Conservation (phyloP, 2,113 vertebrate genomes). For the Oryzias curvinotus region DNA sequence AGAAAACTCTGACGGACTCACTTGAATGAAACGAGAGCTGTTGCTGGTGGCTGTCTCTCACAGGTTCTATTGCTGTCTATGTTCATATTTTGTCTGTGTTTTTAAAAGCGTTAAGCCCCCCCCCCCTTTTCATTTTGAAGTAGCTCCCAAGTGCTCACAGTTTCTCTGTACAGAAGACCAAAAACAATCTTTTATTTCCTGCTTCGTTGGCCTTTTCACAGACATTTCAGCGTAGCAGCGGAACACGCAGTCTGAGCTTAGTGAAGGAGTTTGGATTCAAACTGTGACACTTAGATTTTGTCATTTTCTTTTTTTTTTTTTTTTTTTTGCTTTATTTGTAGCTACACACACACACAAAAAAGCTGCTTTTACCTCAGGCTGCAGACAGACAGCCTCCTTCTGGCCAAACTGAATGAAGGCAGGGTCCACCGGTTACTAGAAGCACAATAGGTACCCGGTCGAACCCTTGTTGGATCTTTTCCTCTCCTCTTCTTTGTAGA, state of each 20-base stretch:
- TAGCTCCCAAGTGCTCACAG: conserved; percentile 19
- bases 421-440: conserved; percentile 30
- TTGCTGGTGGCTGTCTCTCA: conserved; percentile 29
- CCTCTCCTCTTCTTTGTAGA: conserved; percentile 1
- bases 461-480: conserved; percentile 19
- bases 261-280: conserved; percentile 51
- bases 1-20: conserved; percentile 43
- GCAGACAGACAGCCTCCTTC: conserved; percentile 49
- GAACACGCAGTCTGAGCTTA: conserved; percentile 45
- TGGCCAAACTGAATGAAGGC: conserved; percentile 42
- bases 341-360: conserved; percentile 35
- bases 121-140: conserved; percentile 20
- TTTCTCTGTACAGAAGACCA: conserved; percentile 73
- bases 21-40: conserved; percentile 55
- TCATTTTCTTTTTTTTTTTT: neutral
- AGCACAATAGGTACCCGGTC: conserved; percentile 68
- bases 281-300: conserved; percentile 51
- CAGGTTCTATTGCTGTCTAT: conserved; percentile 26
- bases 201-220: conserved; percentile 45
- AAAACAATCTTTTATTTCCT: conserved; percentile 46
- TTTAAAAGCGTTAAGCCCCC: conserved; percentile 21
- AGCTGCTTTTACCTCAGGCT: conserved; percentile 63
- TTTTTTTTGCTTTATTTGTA: conserved; percentile 32
- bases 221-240: conserved; percentile 54
- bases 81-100: conserved; percentile 4